Base-by-base conservation (phyloP, 2,113 vertebrate species). In the Mellivora capensis region DNA sequence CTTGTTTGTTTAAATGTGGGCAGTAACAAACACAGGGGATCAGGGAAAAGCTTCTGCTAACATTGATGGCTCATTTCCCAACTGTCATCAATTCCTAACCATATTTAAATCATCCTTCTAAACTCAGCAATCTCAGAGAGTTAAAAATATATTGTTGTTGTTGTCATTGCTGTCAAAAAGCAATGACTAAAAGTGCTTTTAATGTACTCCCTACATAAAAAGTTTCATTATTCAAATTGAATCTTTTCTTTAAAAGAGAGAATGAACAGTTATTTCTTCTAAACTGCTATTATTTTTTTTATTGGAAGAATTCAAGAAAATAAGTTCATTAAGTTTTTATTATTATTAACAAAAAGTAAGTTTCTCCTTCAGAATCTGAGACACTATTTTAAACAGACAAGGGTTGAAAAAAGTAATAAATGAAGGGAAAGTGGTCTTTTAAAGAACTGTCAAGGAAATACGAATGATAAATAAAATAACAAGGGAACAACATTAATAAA, bases 281-380 rank as follows among this genome's bases (percentile, higher is more conserved):
- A 71, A 85, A 62, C 29, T 93, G 4, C 10, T 91, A 7, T 84
- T 67, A 62, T 71, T 74, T 86, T n/a, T 95, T 94, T 34, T 21
- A n/a, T 81, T 27, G 94, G 86, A 90, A 79, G 6, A 74, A 67
- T 54, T 96, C 20, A 85, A 85, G 52, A 94, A 94, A 85, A 87
- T 69, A 7, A 83, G 47, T 77, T 93, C 47, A 74, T 57, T 89
- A 23, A 10, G 10, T 84, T 90, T 90, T 94, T 94, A 49, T 39
- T 84, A 83, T 29, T 96, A 76, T 91, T 90, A 97, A 84, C 25
- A 90, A 97, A 97, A 71, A 13, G 31, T 57, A 84, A 61, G n/a
- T 49, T 97, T 95, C 23, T 91, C 18, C 77, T 39, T 64, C 23
- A 44, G 69, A 64, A 3, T 86, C 23, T 84, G 91, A 20, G 37